A percentile compares a stretch with the other conserved stretches of the same genome.
These are phyloP conservation scores for Bicyclus anynana DNA, from an alignment of 1,140 invertebrate species.

Conservation along the genomic window DNA sequence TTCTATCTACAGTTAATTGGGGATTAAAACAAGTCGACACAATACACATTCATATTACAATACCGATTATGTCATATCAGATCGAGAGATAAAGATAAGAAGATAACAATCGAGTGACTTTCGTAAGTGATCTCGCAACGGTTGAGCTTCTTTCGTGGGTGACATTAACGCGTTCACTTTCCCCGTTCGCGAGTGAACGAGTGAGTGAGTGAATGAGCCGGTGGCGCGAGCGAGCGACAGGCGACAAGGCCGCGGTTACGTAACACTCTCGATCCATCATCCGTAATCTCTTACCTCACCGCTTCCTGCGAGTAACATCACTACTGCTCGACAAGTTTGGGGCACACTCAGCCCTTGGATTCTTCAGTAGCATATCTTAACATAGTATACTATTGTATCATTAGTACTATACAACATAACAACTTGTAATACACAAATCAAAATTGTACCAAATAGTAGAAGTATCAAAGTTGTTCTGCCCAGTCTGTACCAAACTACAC, in stretches of 20 bases:
- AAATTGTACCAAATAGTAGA: too few relatives aligned
- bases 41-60: neutral
- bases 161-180: conserved; percentile 2
- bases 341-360: neutral
- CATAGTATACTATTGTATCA: too few relatives aligned
- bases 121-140: neutral
- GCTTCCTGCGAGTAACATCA: neutral
- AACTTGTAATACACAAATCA: too few relatives aligned
- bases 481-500: too few relatives aligned
- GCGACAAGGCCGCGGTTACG: neutral
- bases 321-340: neutral
- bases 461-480: too few relatives aligned
- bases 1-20: too few relatives aligned
- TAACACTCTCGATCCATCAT: neutral
- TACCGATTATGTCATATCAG: neutral
- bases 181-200: neutral
- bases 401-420: too few relatives aligned
- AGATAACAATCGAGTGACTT: neutral
- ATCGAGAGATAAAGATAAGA: neutral
- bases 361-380: too few relatives aligned
- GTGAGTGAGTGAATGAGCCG: too few relatives aligned
- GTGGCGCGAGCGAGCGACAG: neutral
- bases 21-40: too few relatives aligned
- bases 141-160: neutral
- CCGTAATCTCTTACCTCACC: neutral